Base-by-base conservation (phyloP, 1,140 invertebrate species). In the Drosophila aff. region DNA sequence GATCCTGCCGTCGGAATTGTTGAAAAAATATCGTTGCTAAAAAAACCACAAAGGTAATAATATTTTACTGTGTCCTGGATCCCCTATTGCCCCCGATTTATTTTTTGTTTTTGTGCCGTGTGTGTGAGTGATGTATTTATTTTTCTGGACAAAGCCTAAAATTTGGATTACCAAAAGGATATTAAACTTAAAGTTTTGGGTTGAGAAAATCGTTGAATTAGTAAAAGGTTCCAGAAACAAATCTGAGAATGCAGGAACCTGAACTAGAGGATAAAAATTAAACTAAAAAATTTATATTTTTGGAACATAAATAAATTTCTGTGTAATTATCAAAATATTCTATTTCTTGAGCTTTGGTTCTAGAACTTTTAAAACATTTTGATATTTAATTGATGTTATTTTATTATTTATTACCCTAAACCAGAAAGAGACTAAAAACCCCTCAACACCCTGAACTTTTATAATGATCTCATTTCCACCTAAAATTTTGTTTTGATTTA, bases 281-380 rank as follows among this genome's bases (percentile, higher is more conserved):
- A 40, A 40, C 38, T 40, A 1, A n/a, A 3, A 41, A 9, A 9
- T n/a, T 1, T 41, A n/a, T 41, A n/a, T 9, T 41, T 41, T 41
- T 9, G 8, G 4, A 8, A 9, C 2, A 4, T n/a, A n/a, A 41
- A 3, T 9, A 0, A 9, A 7, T n/a, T n/a, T 7, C 4, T 9
- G 38, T 40, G 13, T 16, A 16, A 40, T 2, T 15, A 15, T 38
- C 13, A 6, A 10, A 38, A 6, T 15, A 5, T 15, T 38, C 0
- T 15, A 15, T 16, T 40, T 40, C 13, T 7, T 16, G 9, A 38
- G 36, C 36, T 36, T 31, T 31, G 28, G 11, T 36, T 36, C 9
- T 28, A 6, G 26, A 28, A 4, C 6, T 43, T 26, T 3, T 3
- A 47, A 23, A 23, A 8, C 6, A 23, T 7, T 15, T 4, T 15